Evolutionary conservation across 2,797 vertebrate species (phyloP).

Genomic region (Rhinatrema bivittatum): DNA sequence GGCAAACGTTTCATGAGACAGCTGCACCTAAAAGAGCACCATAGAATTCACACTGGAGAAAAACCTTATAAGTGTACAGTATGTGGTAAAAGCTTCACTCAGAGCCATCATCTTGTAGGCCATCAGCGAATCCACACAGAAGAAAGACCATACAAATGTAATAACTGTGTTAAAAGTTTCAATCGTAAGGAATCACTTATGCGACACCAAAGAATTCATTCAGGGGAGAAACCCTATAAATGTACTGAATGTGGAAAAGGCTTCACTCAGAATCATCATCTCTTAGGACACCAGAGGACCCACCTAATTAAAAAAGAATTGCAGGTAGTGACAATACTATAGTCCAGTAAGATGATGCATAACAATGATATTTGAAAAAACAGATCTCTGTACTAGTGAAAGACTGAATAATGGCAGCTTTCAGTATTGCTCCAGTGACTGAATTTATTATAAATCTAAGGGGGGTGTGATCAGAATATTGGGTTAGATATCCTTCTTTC

Average conservation of each 20-base stretch:
- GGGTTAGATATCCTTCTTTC: too few species aligned
- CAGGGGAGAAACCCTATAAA: conserved; percentile 1
- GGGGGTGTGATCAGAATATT: too few species aligned
- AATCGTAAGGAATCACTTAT: conserved; percentile 1
- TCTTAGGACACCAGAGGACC: conserved; percentile 33
- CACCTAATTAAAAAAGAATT: too few species aligned
- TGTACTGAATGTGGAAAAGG: conserved; percentile 19
- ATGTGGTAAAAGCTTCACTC: conserved; percentile 8
- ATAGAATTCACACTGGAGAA: not conserved
- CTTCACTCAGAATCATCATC: conserved; percentile 6
- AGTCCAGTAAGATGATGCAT: too few species aligned
- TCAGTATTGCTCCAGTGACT: too few species aligned
- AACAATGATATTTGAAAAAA: too few species aligned
- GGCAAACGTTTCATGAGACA: conserved; percentile 5
- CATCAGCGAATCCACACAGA: conserved; percentile 1
- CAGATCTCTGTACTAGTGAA: too few species aligned
- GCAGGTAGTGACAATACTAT: too few species aligned
- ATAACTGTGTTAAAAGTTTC: conserved; percentile 9
- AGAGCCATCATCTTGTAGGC: conserved; percentile 1
- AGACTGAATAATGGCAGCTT: too few species aligned
- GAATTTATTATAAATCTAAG: too few species aligned
- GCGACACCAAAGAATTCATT: conserved; percentile 11
- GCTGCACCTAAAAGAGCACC: not conserved
- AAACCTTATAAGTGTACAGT: conserved; percentile 2
- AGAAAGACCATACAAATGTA: conserved; percentile 3